phyloP scores from a whole-genome alignment of 2,888 invertebrate species.

The Ophion slaviceki region DNA sequence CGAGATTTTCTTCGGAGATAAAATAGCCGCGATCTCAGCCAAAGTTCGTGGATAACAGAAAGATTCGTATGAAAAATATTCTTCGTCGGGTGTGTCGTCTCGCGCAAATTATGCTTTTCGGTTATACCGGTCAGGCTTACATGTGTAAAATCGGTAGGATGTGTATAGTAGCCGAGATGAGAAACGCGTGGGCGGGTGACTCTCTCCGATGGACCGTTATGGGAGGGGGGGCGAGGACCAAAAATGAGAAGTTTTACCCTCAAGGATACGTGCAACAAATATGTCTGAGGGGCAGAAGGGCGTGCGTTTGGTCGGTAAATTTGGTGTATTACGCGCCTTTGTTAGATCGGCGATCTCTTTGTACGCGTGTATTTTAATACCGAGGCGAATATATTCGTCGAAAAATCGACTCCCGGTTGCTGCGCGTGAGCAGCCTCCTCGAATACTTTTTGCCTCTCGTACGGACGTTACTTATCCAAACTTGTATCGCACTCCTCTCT shows the following conservation, averaged over 20 bases:
- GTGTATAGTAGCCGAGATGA: constrained; percentile 32
- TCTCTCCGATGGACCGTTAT: constrained; percentile 35
- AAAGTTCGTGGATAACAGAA: too few species aligned
- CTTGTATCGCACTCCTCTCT: constrained; percentile 4
- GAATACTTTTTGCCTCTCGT: constrained; percentile 39
- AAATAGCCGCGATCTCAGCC: not conserved
- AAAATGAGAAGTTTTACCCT: constrained; percentile 11
- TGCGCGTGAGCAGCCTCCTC: constrained; percentile 50
- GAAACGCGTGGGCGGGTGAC: constrained; percentile 41
- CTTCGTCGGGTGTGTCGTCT: not conserved
- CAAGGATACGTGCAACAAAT: constrained; percentile 24
- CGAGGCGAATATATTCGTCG: constrained; percentile 36
- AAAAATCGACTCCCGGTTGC: constrained; percentile 48
- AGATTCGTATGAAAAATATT: not conserved
- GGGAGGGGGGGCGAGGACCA: not conserved
- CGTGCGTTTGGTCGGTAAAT: not conserved
- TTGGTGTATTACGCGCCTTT: not conserved
- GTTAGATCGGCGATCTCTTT: not conserved
- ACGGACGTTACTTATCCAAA: constrained; percentile 20
- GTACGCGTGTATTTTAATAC: constrained; percentile 26
- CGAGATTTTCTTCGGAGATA: not conserved
- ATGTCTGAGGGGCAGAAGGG: not conserved
- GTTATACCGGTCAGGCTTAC: constrained; percentile 47
- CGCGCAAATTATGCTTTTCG: not conserved
- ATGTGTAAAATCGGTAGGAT: constrained; percentile 52